A percentile compares a stretch with the other conserved stretches of the same genome.
Conservation (phyloP, 2,797 vertebrate genomes). For the Diplodus sargus region DNA sequence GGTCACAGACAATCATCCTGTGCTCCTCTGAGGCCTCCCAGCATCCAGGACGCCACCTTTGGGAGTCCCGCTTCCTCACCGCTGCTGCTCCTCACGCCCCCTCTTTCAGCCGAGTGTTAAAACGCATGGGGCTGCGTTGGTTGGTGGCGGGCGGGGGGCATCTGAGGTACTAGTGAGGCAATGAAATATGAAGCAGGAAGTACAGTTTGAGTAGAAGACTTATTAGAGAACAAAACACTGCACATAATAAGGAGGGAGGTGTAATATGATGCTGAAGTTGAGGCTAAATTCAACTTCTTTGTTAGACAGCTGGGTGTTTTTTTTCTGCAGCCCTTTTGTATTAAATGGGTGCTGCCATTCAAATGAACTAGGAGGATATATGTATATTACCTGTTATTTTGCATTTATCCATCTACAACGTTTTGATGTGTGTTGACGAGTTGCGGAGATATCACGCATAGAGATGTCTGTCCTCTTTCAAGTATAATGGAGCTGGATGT, state of each 20-base stretch:
- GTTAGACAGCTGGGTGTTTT: too few relatives aligned
- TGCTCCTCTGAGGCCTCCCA: slow-evolving; percentile 69
- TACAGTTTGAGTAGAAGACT: neutral
- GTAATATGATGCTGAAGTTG: neutral
- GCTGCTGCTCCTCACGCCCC: slow-evolving; percentile 14
- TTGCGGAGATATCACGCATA: too few relatives aligned
- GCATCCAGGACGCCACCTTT: slow-evolving; percentile 73
- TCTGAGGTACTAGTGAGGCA: neutral
- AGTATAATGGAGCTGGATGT: too few relatives aligned
- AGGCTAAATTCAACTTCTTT: neutral
- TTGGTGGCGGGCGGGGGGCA: neutral
- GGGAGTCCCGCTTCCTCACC: slow-evolving; percentile 65
- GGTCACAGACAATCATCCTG: slow-evolving; percentile 77
- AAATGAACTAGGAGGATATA: neutral
- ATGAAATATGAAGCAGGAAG: neutral
- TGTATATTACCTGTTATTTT: too few relatives aligned
- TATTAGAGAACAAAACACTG: neutral
- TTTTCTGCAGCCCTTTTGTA: neutral
- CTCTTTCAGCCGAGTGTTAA: neutral
- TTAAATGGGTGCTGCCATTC: neutral
- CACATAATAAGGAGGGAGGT: neutral
- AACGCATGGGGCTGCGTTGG: neutral
- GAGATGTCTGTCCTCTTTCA: too few relatives aligned
- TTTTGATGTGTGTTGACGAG: too few relatives aligned
- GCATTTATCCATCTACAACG: too few relatives aligned